Conservation (phyloP, 2,888 invertebrate species). For the Arrhopalites spinosus region DNA sequence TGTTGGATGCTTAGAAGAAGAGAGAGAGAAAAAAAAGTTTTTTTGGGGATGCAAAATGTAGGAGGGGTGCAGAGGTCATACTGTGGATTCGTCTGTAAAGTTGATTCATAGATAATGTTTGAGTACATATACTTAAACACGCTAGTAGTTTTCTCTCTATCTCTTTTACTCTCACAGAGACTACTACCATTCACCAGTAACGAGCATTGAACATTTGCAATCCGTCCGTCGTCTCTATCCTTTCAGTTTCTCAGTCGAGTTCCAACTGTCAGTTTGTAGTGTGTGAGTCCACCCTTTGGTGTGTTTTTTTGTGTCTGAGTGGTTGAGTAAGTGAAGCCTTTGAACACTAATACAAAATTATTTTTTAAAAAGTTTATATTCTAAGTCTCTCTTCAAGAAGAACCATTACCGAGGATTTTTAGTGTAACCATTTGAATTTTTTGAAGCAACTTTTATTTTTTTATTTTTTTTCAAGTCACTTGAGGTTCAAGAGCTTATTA, state of each 20-base stretch:
- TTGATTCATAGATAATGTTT: not conserved
- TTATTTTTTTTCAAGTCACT: not conserved
- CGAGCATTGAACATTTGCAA: conserved; percentile 26
- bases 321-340: not conserved
- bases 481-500: conserved; percentile 24
- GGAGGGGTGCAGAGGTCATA: conserved; percentile 29
- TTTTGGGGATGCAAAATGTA: conserved; percentile 29
- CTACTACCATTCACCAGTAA: conserved; percentile 26
- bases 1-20: not conserved
- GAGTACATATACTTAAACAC: not conserved
- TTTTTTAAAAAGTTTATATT: not conserved
- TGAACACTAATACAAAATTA: not conserved
- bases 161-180: conserved; percentile 16
- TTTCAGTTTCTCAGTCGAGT: conserved; percentile 38
- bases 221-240: conserved; percentile 33
- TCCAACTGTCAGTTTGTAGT: conserved; percentile 37
- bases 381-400: not conserved
- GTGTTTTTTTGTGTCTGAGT: not conserved
- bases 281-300: not conserved
- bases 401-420: not conserved
- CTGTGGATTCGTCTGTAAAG: conserved; percentile 28
- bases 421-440: not conserved
- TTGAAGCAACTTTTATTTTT: no score
- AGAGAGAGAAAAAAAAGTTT: not conserved
- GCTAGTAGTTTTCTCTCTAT: not conserved